Evolutionary conservation across 2,888 invertebrate species (phyloP).

Genomic region (Amorpha juglandis): DNA sequence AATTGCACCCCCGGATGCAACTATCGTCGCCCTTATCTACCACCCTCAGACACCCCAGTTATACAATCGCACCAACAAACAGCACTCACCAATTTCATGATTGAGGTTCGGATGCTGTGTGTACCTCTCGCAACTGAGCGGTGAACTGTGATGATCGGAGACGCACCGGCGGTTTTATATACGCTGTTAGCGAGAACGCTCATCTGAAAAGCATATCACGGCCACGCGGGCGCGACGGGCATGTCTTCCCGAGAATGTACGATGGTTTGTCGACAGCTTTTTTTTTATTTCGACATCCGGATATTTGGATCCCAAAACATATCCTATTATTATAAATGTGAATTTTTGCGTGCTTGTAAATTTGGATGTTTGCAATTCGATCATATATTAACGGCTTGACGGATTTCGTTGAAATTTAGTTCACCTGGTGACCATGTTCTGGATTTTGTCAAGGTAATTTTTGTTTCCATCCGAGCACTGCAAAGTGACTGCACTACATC

Average conservation of each 20-base stretch:
- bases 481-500: too few relatives aligned
- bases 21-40: neutral
- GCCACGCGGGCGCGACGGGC: constrained; percentile 45
- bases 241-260: constrained; percentile 14
- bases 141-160: constrained; percentile 68
- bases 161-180: constrained; percentile 68
- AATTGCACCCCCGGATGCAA: too few relatives aligned
- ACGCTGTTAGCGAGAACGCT: constrained; percentile 55
- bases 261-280: constrained; percentile 12
- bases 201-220: constrained; percentile 74
- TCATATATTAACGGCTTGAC: too few relatives aligned
- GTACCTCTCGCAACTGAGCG: constrained; percentile 54
- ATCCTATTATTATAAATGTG: too few relatives aligned
- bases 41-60: neutral
- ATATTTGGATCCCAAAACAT: neutral
- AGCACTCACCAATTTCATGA: constrained; percentile 80
- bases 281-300: constrained; percentile 29
- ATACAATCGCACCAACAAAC: constrained; percentile 7
- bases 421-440: too few relatives aligned
- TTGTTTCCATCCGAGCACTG: too few relatives aligned
- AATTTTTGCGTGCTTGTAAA: too few relatives aligned
- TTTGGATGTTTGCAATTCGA: too few relatives aligned
- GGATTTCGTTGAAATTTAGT: too few relatives aligned
- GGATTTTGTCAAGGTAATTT: too few relatives aligned
- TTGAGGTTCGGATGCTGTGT: constrained; percentile 53